Base-by-base conservation (phyloP, 1,140 invertebrate genomes). In the Drosophila dunni region DNA sequence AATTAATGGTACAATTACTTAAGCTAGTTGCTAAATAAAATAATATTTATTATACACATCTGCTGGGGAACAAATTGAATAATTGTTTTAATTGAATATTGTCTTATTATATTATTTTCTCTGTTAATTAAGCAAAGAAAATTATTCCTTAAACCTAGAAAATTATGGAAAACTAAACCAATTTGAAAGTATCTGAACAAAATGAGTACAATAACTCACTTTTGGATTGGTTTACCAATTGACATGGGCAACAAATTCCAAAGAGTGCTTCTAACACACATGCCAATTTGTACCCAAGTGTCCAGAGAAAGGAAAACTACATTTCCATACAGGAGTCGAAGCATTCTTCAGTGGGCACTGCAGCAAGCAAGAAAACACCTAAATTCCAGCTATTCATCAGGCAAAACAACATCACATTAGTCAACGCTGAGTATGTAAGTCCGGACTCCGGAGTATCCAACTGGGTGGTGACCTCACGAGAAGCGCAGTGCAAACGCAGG, bases 361-460 rank as follows among this genome's bases (percentile, higher is more conserved):
- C 15, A 42, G 40, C 40, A 42, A 54, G 20, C 17, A 33, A 46
- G 17, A 9, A 38, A 38, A 53, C 38, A 69, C 33, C 48, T 38
- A 70, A 70, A 48, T 48, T 33, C 50, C 60, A 46, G 45, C 68
- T 46, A 64, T 70, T 54, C 53, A 70, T 70, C 51, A 71, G 51
- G 34, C 46, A 36, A 57, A 54, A 65, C 53, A 57, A 50, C 44
- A 66, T 33, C 33, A 57, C 58, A 74, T 81, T 81, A 72, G 29
- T 82, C 66, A 79, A 65, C 17, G 72, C 34, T 40, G 10, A 42
- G 33, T 44, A 53, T 53, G 33, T 29, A 29, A 29, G 24, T 5
- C 24, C 24, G 24, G 1, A 29, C 3, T 5, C 24, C 24, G 24
- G 3, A 29, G 24, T 29, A 29, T 60, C 13, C 67, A 66, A 63